These are phyloP conservation scores for Drosophila borborema DNA, from an alignment of 2,888 invertebrate species.

Conservation along the genomic window DNA sequence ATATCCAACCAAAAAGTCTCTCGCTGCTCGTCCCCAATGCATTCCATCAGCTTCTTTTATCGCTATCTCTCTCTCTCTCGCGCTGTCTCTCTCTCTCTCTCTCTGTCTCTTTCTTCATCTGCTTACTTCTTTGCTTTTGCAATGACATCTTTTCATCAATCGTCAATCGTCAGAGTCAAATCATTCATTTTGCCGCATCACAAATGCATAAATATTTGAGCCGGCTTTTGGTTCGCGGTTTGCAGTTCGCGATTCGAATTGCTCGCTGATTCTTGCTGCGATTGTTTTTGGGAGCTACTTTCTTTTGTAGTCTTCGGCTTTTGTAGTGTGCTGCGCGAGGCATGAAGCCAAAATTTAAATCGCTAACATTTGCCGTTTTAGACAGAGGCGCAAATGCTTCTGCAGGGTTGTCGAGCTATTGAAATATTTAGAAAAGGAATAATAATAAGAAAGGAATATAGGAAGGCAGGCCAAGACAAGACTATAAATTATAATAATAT, in stretches of 20 bases:
- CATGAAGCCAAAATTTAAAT: slow-evolving; percentile 63
- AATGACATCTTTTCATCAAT: slow-evolving; percentile 81
- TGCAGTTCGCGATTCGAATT: slow-evolving; percentile 61
- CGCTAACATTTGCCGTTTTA: slow-evolving; percentile 32
- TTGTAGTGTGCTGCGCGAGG: slow-evolving; percentile 8
- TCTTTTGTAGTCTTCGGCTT: slow-evolving; percentile 15
- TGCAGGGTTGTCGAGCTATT: slow-evolving; percentile 41
- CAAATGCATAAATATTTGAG: slow-evolving; percentile 80
- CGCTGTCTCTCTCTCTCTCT: slow-evolving; percentile 18
- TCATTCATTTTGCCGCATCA: slow-evolving; percentile 84
- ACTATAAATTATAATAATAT: too few relatives aligned
- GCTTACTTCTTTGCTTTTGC: slow-evolving; percentile 34
- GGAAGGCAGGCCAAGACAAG: too few relatives aligned
- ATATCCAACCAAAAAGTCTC: slow-evolving; percentile 74
- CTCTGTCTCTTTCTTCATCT: not conserved
- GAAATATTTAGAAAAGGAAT: not conserved
- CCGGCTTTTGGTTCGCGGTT: slow-evolving; percentile 35
- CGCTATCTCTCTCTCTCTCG: slow-evolving; percentile 19
- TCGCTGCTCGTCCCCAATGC: slow-evolving; percentile 65
- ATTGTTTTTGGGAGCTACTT: slow-evolving; percentile 50
- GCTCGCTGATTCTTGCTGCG: slow-evolving; percentile 73
- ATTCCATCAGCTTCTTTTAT: slow-evolving; percentile 46
- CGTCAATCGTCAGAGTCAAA: slow-evolving; percentile 82
- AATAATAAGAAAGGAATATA: too few relatives aligned
- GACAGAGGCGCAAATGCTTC: slow-evolving; percentile 43